Evolutionary conservation across 2,797 vertebrate species (phyloP), one percentile per base, ranked within the genome.

Genomic region (Danio choprae): DNA sequence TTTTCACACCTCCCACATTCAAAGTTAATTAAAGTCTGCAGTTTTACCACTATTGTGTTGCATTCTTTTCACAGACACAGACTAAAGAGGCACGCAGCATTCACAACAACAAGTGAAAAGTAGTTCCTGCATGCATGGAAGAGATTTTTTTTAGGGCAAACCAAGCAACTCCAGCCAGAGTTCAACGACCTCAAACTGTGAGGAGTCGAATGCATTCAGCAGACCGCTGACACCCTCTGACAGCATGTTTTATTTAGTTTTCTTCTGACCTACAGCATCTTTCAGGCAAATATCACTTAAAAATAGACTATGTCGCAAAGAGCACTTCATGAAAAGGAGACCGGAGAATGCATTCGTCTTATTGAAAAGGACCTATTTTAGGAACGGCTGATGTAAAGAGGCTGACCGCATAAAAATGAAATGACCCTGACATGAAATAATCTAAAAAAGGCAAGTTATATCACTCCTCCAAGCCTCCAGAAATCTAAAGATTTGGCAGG

Each of bases 171-270:
- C 51, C 7, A 22, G 6, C 16, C 36, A 43, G 58, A 77, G 63
- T 68, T 77, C 63, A 77, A 20, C 59, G 53, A 48, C 53, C 53
- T 77, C 11, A n/a, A 9, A 36, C 20, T 68, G 16, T 20, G 53
- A 46, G 73, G 9, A 55, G n/a, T 67, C 48, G 43, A 48, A 43
- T 65, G 15, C 50, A 29, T 29, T 76, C 40, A 65, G 5, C n/a
- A 53, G 3, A 38, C 63, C 29, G 65, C 65, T 60, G 65, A 69
- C 65, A 77, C 53, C 75, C 12, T 59, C 12, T 60, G n/a, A 40
- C 5, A 22, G 36, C 56, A 38, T 72, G 20, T 71, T 72, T 79
- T 72, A 72, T 79, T 71, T 72, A 63, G 48, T 79, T 44, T 55
- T 51, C 5, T 7, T 29, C 56, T 41, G 18, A 16, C 44, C 51